A percentile compares a stretch with the other conserved stretches of the same genome.
These are phyloP conservation scores for Eulemur mongoz DNA, from an alignment of 2,797 vertebrate species.

Conservation along the genomic window DNA sequence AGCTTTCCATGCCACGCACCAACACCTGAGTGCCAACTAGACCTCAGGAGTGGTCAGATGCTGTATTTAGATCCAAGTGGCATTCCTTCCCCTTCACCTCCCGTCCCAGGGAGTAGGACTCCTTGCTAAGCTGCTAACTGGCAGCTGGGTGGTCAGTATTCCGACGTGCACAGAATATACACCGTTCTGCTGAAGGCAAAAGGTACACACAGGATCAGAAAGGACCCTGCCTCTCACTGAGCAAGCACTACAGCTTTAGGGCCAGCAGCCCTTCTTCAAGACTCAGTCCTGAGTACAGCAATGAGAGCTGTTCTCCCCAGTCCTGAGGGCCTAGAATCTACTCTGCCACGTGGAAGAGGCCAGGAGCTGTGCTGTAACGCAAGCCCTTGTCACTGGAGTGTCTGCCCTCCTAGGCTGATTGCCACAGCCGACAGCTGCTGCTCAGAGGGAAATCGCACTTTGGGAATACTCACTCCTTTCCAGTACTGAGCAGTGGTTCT, in stretches of 20 bases:
- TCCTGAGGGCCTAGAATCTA: neutral
- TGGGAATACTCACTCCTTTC: neutral
- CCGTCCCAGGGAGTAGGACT: neutral
- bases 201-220: neutral
- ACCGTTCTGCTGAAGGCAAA: slow-evolving; percentile 32
- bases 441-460: neutral
- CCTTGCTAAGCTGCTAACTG: neutral
- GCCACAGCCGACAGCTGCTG: neutral
- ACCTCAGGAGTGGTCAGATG: neutral
- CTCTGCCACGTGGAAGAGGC: neutral
- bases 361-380: neutral
- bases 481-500: neutral
- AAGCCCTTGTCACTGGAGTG: neutral
- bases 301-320: neutral
- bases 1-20: neutral
- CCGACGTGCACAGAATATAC: neutral
- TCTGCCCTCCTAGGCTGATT: neutral
- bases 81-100: neutral
- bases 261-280: neutral
- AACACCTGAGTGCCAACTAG: neutral
- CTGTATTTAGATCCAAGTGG: neutral
- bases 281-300: slow-evolving; percentile 32
- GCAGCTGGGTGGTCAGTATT: neutral
- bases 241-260: neutral
- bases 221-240: neutral